Evolutionary conservation across 1,140 invertebrate species (phyloP), one percentile per base, ranked within the genome.

Genomic region (Vanessa tameamea): DNA sequence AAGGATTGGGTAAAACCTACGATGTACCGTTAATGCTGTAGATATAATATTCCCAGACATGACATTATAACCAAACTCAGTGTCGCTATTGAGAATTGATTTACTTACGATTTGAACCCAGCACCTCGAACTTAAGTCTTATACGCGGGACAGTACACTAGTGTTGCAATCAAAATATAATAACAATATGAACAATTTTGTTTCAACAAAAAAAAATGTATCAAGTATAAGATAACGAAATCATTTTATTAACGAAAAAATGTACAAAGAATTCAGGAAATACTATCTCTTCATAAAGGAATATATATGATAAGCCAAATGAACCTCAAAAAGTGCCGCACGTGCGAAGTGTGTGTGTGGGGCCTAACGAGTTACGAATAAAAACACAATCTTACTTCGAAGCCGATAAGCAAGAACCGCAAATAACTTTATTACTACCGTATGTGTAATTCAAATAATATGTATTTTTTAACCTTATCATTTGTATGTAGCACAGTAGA

Each of bases 321-420:
- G 48, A 71, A 43, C 37, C 59, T 48, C 48, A 50, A 64, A 63
- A 43, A 20, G n/a, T 64, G n/a, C 47, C 48, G 15, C 69, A 71
- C 69, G 69, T 71, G 61, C 64, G 59, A 64, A 20, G 69, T 48
- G 37, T 71, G 37, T 71, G 23, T 61, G 59, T 55, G 50, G 50
- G 47, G 26, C 61, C 9, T 71, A 53, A 64, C 14, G 23, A 64
- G 53, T 51, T 51, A 70, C 14, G 26, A 50, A 31, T 37, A 48
- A 70, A 48, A 64, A 70, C 11, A 57, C 13, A 13, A 51, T 64
- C 14, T 26, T 51, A 59, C 31, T 37, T 31, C n/a, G 11, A 6
- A 64, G 31, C 7, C 50, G 11, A n/a, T 20, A 53, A 53, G n/a
- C 59, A 15, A 61, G 69, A 64, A 63, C 12, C 59, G 48, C 57